These are phyloP conservation scores for Ctenopoma kingsleyae DNA, from an alignment of 2,797 vertebrate genomes.

Conservation along the genomic window DNA sequence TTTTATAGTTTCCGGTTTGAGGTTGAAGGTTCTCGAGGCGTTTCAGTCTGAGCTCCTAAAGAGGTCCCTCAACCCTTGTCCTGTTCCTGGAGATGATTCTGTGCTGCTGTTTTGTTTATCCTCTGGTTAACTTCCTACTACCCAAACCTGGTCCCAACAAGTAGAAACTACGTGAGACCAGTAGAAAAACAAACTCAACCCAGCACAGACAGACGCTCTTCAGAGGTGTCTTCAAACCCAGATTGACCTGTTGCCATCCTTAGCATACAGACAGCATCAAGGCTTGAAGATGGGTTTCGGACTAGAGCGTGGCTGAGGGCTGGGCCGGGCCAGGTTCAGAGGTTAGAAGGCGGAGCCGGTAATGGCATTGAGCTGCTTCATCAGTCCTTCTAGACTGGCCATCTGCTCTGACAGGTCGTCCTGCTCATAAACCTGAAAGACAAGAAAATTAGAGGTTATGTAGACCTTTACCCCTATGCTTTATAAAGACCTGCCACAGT, in stretches of 20 bases:
- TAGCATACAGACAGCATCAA: constrained; percentile 12
- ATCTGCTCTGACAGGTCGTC: constrained; percentile 97
- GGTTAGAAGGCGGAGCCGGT: constrained; percentile 96
- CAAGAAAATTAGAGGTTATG: neutral
- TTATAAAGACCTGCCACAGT: neutral
- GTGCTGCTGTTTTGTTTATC: constrained; percentile 37
- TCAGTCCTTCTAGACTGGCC: constrained; percentile 96
- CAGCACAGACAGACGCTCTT: constrained; percentile 43
- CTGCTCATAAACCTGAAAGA: constrained; percentile 92
- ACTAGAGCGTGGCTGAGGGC: constrained; percentile 27
- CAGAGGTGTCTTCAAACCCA: constrained; percentile 45
- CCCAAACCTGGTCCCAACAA: constrained; percentile 23
- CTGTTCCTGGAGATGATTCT: constrained; percentile 47
- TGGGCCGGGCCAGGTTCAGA: constrained; percentile 9
- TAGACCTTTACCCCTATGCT: neutral
- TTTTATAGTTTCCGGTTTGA: constrained; percentile 54
- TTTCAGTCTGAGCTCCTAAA: constrained; percentile 43
- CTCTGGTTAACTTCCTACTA: constrained; percentile 27
- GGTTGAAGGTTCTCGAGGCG: constrained; percentile 42
- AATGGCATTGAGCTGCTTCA: constrained; percentile 98
- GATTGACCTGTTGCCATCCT: constrained; percentile 14
- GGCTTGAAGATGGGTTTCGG: constrained; percentile 46
- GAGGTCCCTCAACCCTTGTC: constrained; percentile 37
- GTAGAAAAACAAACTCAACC: constrained; percentile 45
- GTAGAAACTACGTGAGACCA: constrained; percentile 25